Conservation (phyloP, 2,797 vertebrate genomes). For the Peromyscus melanophrys region DNA sequence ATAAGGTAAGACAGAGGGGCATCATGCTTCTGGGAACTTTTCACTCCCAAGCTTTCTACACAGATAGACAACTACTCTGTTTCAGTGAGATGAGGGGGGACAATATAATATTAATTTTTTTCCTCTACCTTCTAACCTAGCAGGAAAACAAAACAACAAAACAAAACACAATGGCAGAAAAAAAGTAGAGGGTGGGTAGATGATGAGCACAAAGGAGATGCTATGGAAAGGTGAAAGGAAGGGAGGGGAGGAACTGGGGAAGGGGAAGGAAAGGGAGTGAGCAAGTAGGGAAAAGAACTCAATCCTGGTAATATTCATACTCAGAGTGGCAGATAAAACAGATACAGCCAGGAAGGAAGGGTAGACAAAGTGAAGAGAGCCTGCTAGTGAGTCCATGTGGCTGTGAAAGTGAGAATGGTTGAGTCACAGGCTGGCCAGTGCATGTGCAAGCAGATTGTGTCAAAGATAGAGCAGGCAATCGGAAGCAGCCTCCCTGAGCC, state of each 20-base stretch:
- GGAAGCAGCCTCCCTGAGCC: background rate
- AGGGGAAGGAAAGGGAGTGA: background rate
- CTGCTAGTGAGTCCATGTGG: background rate
- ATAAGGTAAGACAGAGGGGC: background rate
- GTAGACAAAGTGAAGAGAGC: background rate
- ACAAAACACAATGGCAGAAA: background rate
- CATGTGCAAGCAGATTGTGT: background rate
- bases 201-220: background rate
- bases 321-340: background rate
- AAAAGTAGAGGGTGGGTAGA: accelerated
- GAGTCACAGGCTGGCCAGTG: background rate
- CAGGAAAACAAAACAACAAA: background rate
- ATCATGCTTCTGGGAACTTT: background rate
- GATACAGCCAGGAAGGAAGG: background rate
- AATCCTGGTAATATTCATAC: background rate
- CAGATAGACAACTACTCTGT: background rate
- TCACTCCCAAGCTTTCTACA: background rate
- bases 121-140: background rate
- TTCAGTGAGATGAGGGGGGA: background rate
- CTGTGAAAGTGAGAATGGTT: background rate
- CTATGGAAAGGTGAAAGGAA: background rate
- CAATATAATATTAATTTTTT: background rate
- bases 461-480: background rate
- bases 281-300: background rate
- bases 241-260: background rate